These are phyloP conservation scores for Brachycybe producta DNA, from an alignment of 2,888 invertebrate genomes.

Conservation along the genomic window DNA sequence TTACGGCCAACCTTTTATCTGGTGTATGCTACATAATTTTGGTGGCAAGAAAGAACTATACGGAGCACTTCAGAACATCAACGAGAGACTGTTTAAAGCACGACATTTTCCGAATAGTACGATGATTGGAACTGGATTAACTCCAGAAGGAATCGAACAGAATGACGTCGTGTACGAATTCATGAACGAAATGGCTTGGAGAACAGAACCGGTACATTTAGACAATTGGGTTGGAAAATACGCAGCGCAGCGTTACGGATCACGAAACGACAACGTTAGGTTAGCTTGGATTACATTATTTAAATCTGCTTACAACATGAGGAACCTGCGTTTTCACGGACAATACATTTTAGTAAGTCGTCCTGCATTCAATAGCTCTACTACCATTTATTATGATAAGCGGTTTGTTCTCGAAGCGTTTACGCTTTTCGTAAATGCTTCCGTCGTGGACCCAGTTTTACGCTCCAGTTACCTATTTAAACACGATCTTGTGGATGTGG, in stretches of 20 bases:
- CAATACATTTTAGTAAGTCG: constrained; percentile 57
- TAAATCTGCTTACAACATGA: constrained; percentile 58
- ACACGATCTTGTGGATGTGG: constrained; percentile 75
- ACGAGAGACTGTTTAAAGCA: constrained; percentile 26
- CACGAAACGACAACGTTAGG: constrained; percentile 32
- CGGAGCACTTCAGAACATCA: constrained; percentile 59
- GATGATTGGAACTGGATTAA: constrained; percentile 79
- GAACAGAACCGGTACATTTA: constrained; percentile 31
- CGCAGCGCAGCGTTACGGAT: constrained; percentile 56
- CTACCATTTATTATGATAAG: constrained; percentile 41
- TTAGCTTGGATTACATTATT: constrained; percentile 54
- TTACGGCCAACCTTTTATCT: constrained; percentile 87
- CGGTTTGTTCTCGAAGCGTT: background rate
- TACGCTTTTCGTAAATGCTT: constrained; percentile 35
- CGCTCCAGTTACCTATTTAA: constrained; percentile 38
- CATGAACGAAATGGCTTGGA: constrained; percentile 70
- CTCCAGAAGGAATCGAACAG: constrained; percentile 90
- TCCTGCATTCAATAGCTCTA: constrained; percentile 48
- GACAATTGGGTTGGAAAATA: constrained; percentile 43
- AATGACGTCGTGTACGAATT: constrained; percentile 88
- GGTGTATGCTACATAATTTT: constrained; percentile 95
- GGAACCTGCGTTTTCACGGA: constrained; percentile 52
- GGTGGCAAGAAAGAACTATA: constrained; percentile 86
- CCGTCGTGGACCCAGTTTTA: constrained; percentile 30
- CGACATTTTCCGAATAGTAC: constrained; percentile 47